Conservation (phyloP, 2,113 vertebrate species). For the Pteruthius melanotis region DNA sequence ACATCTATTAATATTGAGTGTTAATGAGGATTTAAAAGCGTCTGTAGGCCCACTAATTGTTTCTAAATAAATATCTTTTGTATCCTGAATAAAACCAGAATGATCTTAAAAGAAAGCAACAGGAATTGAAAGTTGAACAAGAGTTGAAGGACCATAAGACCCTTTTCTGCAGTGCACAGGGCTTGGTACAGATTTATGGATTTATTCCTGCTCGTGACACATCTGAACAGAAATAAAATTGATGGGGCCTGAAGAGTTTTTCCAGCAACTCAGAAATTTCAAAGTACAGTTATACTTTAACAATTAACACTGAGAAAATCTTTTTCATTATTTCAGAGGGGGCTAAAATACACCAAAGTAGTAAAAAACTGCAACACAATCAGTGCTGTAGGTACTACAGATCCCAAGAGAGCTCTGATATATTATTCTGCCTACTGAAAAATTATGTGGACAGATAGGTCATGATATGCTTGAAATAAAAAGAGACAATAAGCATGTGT, state of each 20-base stretch:
- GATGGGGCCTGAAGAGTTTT: background rate
- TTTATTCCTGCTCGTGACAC: background rate
- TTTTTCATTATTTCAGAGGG: background rate
- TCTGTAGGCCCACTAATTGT: background rate
- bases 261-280: background rate
- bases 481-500: background rate
- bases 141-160: background rate
- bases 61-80: background rate
- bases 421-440: background rate
- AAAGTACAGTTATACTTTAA: background rate
- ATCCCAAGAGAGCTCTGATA: background rate
- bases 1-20: background rate
- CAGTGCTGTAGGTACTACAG: accelerated
- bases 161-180: background rate
- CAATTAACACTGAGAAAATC: background rate
- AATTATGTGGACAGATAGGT: background rate
- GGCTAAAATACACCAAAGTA: background rate
- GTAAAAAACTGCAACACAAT: background rate
- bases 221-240: background rate
- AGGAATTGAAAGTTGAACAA: background rate
- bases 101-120: background rate
- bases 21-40: background rate
- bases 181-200: background rate
- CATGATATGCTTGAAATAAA: background rate
- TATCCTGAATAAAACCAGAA: background rate